Conservation (phyloP, 2,888 invertebrate species). For the Branchinecta sandiegonensis region DNA sequence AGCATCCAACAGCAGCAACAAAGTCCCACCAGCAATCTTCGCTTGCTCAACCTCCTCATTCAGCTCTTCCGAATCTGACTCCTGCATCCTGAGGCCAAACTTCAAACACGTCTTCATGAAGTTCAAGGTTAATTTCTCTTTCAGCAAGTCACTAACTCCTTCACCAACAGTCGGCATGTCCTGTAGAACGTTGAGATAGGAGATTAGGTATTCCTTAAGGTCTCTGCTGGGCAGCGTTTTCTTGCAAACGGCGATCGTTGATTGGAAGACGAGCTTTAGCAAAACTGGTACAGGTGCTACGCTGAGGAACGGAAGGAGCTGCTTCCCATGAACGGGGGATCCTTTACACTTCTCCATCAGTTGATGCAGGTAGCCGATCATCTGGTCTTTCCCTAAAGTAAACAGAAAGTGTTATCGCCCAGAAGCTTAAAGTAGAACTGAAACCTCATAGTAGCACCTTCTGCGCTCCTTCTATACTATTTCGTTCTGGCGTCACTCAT, state of each 20-base stretch:
- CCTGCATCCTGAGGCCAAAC: conserved; percentile 8
- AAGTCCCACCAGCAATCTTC: background rate
- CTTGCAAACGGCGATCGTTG: background rate
- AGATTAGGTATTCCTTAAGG: background rate
- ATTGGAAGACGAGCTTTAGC: background rate
- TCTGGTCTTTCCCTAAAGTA: too few relatives aligned
- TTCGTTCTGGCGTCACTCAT: too few relatives aligned
- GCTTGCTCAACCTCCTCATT: background rate
- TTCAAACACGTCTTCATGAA: conserved; percentile 13
- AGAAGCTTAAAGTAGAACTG: too few relatives aligned
- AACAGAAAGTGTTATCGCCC: too few relatives aligned
- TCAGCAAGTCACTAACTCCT: background rate
- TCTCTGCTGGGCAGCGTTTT: background rate
- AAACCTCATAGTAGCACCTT: too few relatives aligned
- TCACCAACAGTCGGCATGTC: background rate
- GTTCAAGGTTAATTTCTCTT: background rate
- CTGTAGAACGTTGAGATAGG: background rate
- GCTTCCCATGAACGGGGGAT: background rate
- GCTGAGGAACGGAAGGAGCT: background rate
- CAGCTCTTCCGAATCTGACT: background rate
- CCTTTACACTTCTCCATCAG: too few relatives aligned
- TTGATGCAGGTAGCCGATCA: too few relatives aligned
- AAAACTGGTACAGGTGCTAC: background rate
- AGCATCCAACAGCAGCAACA: conserved; percentile 7
- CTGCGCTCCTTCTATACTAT: too few relatives aligned